Evolutionary conservation across 1,140 invertebrate genomes (phyloP), one percentile per base, ranked within the genome.

Genomic region (Anthonomus grandis): DNA sequence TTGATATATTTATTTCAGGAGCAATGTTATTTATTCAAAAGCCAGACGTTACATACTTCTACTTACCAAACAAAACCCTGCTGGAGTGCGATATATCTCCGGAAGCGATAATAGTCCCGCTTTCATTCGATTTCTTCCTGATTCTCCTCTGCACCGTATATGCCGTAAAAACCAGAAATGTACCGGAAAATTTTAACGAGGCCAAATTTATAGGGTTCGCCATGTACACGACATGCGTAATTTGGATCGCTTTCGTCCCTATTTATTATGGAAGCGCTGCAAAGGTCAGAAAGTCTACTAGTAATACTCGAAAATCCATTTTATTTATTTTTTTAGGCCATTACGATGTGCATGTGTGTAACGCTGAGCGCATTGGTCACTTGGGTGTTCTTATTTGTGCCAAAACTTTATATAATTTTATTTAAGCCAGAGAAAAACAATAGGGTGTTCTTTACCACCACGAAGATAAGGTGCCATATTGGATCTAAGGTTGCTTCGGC

Each of bases 151-250:
- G 91, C 65, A 93, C 90, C 1, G 71, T 90, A 8, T 93, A 92
- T 71, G 91, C 91, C 0, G 77, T 94, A 8, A 92, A 92, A 74
- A 93, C 91, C 0, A 74, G 91, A 12, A 92, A 91, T 67, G 81
- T 93, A 34, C 91, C 91, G 0, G 91, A 91, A 73, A 93, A 93
- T 70, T 93, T 93, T 70, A 93, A 93, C 74, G 88, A 90, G 69
- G 86, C 87, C 0, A 89, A 89, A 71, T 90, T 88, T 65, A 90
- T 90, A 57, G 88, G 87, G 10, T 90, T 90, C 61, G 86, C 88
- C 2, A 92, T 91, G 88, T 93, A 93, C 70, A 90, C 90, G 0
- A 93, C 90, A 0, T 86, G 90, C 60, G 88, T 93, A 12, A 90
- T 92, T 56, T 93, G 90, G 90, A 75, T 89, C 18, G 90, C 90